These are phyloP conservation scores for Takifugu rubripes DNA, from an alignment of 2,797 vertebrate genomes.

Conservation along the genomic window DNA sequence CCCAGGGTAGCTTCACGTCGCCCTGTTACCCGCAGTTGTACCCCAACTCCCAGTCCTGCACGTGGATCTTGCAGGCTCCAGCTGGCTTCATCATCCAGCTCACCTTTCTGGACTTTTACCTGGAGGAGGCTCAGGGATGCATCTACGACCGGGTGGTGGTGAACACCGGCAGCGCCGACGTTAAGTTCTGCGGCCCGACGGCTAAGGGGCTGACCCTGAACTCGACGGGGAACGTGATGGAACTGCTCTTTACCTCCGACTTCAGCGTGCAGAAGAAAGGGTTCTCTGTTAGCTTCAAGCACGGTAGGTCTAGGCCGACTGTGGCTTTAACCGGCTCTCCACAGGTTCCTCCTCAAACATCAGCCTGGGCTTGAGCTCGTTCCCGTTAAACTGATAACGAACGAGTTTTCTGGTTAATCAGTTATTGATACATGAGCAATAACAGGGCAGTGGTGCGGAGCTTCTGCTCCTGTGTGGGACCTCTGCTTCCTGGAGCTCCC, in stretches of 20 bases:
- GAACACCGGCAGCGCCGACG: slow-evolving; percentile 78
- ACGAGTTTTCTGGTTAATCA: no score
- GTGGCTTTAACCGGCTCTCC: background rate
- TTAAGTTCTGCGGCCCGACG: slow-evolving; percentile 88
- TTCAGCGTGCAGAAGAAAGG: slow-evolving; percentile 96
- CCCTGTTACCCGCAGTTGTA: slow-evolving; percentile 91
- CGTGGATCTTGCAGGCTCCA: slow-evolving; percentile 88
- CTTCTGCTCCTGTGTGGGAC: no score
- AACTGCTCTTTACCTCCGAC: slow-evolving; percentile 87
- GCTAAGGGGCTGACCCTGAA: slow-evolving; percentile 91
- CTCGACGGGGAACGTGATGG: slow-evolving; percentile 90
- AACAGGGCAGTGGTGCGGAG: no score
- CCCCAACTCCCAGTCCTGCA: slow-evolving; percentile 82
- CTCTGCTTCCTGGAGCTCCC: no score
- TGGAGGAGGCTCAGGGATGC: slow-evolving; percentile 91
- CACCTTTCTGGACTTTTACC: slow-evolving; percentile 91
- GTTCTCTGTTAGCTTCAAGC: slow-evolving; percentile 87
- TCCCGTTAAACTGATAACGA: no score
- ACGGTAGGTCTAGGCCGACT: slow-evolving; percentile 80
- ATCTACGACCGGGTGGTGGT: slow-evolving; percentile 88
- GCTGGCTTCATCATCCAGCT: slow-evolving; percentile 90
- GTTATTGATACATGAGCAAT: no score
- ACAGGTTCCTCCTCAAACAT: background rate
- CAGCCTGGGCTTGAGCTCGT: no score
- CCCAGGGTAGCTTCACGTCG: slow-evolving; percentile 84